Base-by-base conservation (phyloP, 1,140 invertebrate species). In the Nilaparvata lugens region DNA sequence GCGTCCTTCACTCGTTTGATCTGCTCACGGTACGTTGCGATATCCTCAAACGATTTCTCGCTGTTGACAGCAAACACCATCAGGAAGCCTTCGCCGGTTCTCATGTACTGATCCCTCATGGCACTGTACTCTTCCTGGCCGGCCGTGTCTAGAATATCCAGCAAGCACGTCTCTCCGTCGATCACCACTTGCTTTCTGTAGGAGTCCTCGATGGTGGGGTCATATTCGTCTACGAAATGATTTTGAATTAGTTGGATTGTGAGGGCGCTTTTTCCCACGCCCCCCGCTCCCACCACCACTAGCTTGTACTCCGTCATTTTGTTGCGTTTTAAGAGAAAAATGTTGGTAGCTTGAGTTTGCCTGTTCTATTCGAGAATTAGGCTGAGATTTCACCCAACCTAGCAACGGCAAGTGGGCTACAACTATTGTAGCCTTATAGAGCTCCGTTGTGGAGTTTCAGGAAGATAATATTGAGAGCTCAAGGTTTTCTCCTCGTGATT, bases 241-340 rank as follows among this genome's bases (percentile, higher is more conserved):
- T 98, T 98, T 77, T 99, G 97, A 72, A 99, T 98, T 57, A 99
- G 81, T 77, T 99, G 97, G 77, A 99, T 99, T 64, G 97, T 99
- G 66, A 99, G 83, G 54, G 97, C 97, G 75, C 95, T 98, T 83
- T 99, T 99, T 66, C 97, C 97, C 72, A 99, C 97, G 82, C 97
- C 97, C 77, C 97, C 96, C 79, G 95, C 95, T 70, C 88, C 88
- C 63, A 90, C 88, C 65, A 91, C 87, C 66, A 90, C 88, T 68
- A 91, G 75, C 76, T 90, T 90, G 74, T 90, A 90, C 76, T 90
- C 88, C 72, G 87, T 89, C 87, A 89, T 90, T 76, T 35, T 35
- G 31, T 11, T 9, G 2, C 7, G 13, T 9, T 35, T 35, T 11
- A 11, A 9, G 7, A 81, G 63, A 23, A 45, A 31, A 9, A 21